phyloP scores from a whole-genome alignment of 2,797 vertebrate species.

The Sebastes vulpes region DNA sequence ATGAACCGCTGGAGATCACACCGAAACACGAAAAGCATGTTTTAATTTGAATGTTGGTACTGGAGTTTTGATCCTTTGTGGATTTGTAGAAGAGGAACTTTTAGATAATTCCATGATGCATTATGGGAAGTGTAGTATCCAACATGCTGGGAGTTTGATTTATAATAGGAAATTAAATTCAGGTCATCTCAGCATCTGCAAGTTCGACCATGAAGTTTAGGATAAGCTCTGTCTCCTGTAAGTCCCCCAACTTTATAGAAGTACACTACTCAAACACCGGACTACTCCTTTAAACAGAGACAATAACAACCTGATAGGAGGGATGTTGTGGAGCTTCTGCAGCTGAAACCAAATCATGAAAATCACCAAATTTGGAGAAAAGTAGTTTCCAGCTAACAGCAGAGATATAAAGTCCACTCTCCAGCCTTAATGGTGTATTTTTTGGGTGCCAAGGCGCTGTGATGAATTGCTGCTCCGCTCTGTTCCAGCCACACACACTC shows the following conservation, averaged over 20 bases:
- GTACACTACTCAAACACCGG: background rate
- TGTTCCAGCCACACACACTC: conserved; percentile 31
- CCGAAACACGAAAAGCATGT: no score
- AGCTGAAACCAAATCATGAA: conserved; percentile 29
- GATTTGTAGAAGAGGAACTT: no score
- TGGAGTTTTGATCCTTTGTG: no score
- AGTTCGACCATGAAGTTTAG: no score
- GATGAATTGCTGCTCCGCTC: conserved; percentile 53
- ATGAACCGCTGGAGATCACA: no score
- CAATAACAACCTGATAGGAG: background rate
- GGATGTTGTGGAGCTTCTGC: background rate
- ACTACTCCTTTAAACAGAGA: background rate
- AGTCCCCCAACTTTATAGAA: background rate
- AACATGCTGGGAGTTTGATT: no score
- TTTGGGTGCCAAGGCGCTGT: conserved; percentile 35
- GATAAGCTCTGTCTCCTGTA: no score
- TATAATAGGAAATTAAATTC: no score
- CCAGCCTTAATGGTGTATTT: conserved; percentile 31
- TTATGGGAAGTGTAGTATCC: no score
- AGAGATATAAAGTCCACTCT: conserved; percentile 33
- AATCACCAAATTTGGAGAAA: conserved; percentile 40
- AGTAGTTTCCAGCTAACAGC: conserved; percentile 3
- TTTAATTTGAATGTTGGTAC: no score
- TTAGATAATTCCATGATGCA: no score
- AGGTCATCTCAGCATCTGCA: no score